Base-by-base conservation (phyloP, 1,140 invertebrate species). In the Pseudomyrmex dendroicus region DNA sequence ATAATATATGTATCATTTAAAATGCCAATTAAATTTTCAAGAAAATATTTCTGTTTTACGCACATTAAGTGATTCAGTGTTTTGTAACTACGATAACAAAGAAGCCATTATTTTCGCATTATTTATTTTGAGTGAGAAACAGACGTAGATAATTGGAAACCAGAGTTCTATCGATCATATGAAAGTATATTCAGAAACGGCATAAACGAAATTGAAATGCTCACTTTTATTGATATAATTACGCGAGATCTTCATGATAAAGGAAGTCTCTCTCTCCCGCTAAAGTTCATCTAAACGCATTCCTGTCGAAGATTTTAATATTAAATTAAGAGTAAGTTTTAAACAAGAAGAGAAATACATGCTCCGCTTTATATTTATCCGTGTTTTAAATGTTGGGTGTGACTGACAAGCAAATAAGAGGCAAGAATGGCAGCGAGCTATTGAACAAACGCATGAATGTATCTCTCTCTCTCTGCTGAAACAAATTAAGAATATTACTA, bases 191-290 rank as follows among this genome's bases (percentile, higher is more conserved):
- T 35, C 4, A 17, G 44, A 73, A 20, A 46, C 9, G 22, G 52
- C 52, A 59, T 44, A 72, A 50, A 70, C 15, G 20, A 80, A 80
- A 72, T 10, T n/a, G 13, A 80, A 25, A 50, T 50, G 76, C 64
- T 80, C 66, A 68, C n/a, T 61, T 72, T 10, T 8, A 12, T 12
- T 10, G 35, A 56, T 10, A n/a, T 9, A 63, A 35, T 68, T 46
- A n/a, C 20, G 13, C 35, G 35, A 35, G 63, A 9, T n/a, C 22
- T 20, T 20, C 8, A 52, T 35, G 15, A 64, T 12, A 35, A 35
- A 7, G n/a, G n/a, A 54, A 7, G 0, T 64, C 17, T 10, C 4
- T 35, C n/a, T 7, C 15, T 54, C 44, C 13, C 15, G 48, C 48
- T 15, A 15, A 9, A 25, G 25, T n/a, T 44, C 10, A 15, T 57